phyloP scores from a whole-genome alignment of 2,113 vertebrate genomes.

The Pseudopipra pipra region DNA sequence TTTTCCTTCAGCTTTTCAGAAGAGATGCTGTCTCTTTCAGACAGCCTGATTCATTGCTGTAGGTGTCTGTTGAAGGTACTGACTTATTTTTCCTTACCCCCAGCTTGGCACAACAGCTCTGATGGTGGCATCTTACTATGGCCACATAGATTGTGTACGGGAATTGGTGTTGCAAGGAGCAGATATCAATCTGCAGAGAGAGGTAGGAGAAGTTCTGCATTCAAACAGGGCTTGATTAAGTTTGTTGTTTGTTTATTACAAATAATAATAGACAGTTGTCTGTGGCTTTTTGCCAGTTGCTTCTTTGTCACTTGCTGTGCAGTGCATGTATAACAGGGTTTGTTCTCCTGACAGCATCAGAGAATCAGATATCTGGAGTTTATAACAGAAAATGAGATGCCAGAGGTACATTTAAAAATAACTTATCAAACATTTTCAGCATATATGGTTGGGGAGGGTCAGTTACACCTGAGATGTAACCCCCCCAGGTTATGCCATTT shows the following conservation, averaged over 20 bases:
- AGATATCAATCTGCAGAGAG: constrained; percentile 95
- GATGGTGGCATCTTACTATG: constrained; percentile 93
- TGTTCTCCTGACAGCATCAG: neutral
- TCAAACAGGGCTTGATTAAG: neutral
- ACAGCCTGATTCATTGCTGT: neutral
- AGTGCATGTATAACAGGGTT: neutral
- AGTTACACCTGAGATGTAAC: neutral
- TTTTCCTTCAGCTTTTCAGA: neutral
- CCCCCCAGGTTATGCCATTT: neutral
- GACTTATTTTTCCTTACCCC: constrained; percentile 55
- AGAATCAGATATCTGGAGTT: neutral
- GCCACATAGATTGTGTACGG: constrained; percentile 85
- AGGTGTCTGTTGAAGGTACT: constrained; percentile 5
- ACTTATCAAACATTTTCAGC: neutral
- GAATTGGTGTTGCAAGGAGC: constrained; percentile 95
- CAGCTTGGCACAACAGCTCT: constrained; percentile 92
- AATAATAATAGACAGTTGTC: neutral
- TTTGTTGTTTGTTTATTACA: neutral
- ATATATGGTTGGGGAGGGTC: neutral
- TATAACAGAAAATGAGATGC: neutral
- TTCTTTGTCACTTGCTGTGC: neutral
- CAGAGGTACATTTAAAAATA: neutral
- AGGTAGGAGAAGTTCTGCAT: constrained; percentile 77
- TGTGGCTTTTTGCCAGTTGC: neutral
- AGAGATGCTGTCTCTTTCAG: neutral